Conservation (phyloP, 2,888 invertebrate species). For the Ptychoptera albimana region DNA sequence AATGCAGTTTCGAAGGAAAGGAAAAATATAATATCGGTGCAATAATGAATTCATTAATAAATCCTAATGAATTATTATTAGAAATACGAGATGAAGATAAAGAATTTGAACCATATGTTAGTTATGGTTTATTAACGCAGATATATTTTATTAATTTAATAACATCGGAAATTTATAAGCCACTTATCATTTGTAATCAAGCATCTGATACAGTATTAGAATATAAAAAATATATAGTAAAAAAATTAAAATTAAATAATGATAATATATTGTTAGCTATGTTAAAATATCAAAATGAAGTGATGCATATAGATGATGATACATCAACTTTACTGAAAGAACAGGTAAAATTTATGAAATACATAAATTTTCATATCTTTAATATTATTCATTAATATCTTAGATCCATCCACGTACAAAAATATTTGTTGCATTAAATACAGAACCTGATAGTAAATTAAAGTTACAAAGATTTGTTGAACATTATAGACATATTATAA, state of each 20-base stretch:
- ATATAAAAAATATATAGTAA: constrained; percentile 38
- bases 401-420: constrained; percentile 21
- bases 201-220: constrained; percentile 37
- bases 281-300: constrained; percentile 28
- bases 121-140: constrained; percentile 38
- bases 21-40: constrained; percentile 34
- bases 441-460: constrained; percentile 31
- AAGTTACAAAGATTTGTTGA: constrained; percentile 16
- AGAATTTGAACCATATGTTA: constrained; percentile 43
- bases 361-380: background rate
- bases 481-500: constrained; percentile 43
- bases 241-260: constrained; percentile 30
- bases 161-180: constrained; percentile 43
- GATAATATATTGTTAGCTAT: constrained; percentile 31
- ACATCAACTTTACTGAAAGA: constrained; percentile 26
- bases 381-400: background rate
- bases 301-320: constrained; percentile 26
- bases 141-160: constrained; percentile 34
- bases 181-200: constrained; percentile 41
- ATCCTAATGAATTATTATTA: constrained; percentile 43
- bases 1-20: constrained; percentile 46
- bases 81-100: constrained; percentile 45
- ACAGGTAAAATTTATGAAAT: constrained; percentile 1
- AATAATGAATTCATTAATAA: constrained; percentile 26
- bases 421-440: constrained; percentile 34